Percentiles rank a stretch among this genome's conserved stretches.
These are phyloP conservation scores for Shinisaurus crocodilurus DNA, from an alignment of 2,113 vertebrate species.

Conservation along the genomic window DNA sequence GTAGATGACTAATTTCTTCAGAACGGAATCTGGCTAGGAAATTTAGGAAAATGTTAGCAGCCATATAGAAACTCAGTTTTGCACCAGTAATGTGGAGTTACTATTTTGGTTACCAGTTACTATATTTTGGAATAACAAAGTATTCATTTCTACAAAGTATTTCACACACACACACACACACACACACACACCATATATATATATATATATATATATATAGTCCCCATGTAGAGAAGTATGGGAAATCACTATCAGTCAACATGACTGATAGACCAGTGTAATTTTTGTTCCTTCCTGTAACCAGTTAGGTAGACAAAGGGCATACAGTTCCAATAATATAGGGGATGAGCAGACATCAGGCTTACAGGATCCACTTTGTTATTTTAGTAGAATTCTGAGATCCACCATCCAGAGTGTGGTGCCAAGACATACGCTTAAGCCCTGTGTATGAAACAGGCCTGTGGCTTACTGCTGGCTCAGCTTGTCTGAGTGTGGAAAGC, in stretches of 20 bases:
- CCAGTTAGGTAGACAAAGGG: not conserved
- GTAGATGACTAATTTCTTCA: slow-evolving; percentile 5
- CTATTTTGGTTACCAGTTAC: not conserved
- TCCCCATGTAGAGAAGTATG: not conserved
- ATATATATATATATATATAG: not conserved
- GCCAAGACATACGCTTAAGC: too few species aligned
- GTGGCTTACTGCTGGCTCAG: too few species aligned
- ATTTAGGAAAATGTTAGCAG: slow-evolving; percentile 3
- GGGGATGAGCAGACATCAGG: not conserved
- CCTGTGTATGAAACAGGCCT: too few species aligned
- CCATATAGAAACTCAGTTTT: not conserved
- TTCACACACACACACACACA: too few species aligned
- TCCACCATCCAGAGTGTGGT: too few species aligned
- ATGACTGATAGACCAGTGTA: not conserved
- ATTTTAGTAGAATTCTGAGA: too few species aligned
- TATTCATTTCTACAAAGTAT: not conserved
- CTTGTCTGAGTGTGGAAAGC: too few species aligned
- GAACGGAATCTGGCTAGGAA: slow-evolving; percentile 11
- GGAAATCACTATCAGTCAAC: not conserved
- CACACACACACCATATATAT: not conserved
- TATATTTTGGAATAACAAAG: not conserved
- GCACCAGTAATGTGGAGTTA: not conserved
- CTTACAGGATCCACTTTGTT: not conserved
- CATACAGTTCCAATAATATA: not conserved
- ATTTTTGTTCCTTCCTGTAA: not conserved